Base-by-base conservation (phyloP, 2,888 invertebrate species). In the Hyposoter didymator region DNA sequence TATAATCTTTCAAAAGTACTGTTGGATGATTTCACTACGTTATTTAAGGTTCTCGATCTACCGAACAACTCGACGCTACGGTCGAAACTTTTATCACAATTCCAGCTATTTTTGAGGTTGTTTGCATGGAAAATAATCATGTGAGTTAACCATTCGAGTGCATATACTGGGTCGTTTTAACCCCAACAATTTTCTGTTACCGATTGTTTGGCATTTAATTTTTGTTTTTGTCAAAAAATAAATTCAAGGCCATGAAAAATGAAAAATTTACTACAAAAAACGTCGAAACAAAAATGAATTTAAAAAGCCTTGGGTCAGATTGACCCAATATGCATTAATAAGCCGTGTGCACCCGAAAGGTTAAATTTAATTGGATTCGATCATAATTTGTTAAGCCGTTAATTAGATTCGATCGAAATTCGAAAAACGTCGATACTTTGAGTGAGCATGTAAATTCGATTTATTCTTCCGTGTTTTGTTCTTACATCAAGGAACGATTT, bases 11-110 rank as follows among this genome's bases (percentile, higher is more conserved):
- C 12, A 19, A 76, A 55, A 66, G 49, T 19, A 66, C 49, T 49
- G 49, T 76, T 66, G 49, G 64, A 66, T 49, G 35, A 76, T 39
- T 66, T 22, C 59, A 62, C 64, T 59, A 45, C 32, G 62, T 64
- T 19, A 47, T 75, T 75, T 32, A 17, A 75, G 28, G 59, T 74
- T 17, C 5, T 19, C n/a, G 10, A 32, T n/a, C 45, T 45, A 22
- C 6, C 14, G 7, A 73, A 22, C 19, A 19, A 14, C 6, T 39
- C 59, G 39, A 45, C n/a, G 17, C 32, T 64, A 19, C n/a, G 5
- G n/a, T 64, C 7, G 3, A 49, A 62, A 35, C 35, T 35, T 47
- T 3, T 35, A n/a, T 32, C 19, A 17, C 22, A 64, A 47, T 32
- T 10, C 47, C 6, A 39, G n/a, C 8, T 1, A 75, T 2, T 4